Evolutionary conservation across 2,113 vertebrate genomes (phyloP), one percentile per base, ranked within the genome.

Genomic region (Procapra przewalskii): DNA sequence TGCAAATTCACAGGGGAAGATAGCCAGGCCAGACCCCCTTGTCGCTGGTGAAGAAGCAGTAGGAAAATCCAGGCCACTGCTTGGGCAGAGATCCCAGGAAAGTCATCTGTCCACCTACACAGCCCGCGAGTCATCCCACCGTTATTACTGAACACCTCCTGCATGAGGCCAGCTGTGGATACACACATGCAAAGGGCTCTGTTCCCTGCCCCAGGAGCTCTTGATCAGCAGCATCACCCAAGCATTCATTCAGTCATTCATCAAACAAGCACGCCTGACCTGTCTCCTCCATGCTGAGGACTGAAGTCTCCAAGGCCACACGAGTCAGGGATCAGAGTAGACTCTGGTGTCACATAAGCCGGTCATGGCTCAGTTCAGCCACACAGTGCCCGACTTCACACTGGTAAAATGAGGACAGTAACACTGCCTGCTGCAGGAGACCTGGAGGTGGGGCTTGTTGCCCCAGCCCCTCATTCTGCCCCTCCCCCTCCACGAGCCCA

Each of bases 21-120:
- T 33, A 27, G 33, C 15, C n/a, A 25, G 52, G 57, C 29, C 64
- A 43, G 87, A 64, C 29, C 4, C 25, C 17, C 25, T 54, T 48
- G 29, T 59, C 59, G 25, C 36, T 14, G 13, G 40, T 43, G 52
- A 29, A 45, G 36, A 71, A 31, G 1, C 31, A 62, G 25, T 9
- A 23, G 16, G 60, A 45, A 71, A 75, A 9, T 7, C 79, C 62
- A 21, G 45, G 33, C 45, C 29, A 0, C 0, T 11, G 55, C 67
- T 54, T 57, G 25, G 12, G 19, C 29, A 59, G 52, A 94, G 54
- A 80, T 17, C 57, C 59, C 27, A 15, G 64, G n/a, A 71, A 33
- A 9, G 10, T 29, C 31, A 3, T 2, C n/a, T 5, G 4, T 4
- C 0, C 1, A 3, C 67, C 40, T 10, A 1, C 0, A 1, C 3